Percentiles rank a stretch among this genome's conserved stretches.
Evolutionary conservation across 2,888 invertebrate species (phyloP).

Genomic region (Sinohyriopsis cumingii): DNA sequence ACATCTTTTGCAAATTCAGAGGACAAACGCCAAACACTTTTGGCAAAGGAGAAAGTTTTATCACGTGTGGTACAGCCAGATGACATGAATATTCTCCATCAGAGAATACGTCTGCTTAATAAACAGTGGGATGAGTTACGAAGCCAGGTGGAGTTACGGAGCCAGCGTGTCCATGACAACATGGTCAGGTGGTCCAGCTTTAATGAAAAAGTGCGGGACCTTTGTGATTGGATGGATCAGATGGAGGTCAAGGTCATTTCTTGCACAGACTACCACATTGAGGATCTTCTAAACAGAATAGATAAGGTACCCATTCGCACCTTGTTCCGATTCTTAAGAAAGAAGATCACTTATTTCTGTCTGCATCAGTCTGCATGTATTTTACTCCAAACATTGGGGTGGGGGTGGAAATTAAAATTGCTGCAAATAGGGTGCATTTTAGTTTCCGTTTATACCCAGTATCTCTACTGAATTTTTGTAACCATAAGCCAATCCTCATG

Average conservation of each 20-base stretch:
- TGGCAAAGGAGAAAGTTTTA: conserved; percentile 53
- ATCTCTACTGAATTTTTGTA: too few relatives aligned
- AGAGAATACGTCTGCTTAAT: conserved; percentile 64
- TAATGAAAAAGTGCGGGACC: conserved; percentile 48
- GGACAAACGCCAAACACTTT: conserved; percentile 55
- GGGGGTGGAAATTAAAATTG: too few relatives aligned
- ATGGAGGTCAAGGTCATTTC: conserved; percentile 61
- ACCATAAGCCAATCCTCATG: too few relatives aligned
- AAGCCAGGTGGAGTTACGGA: conserved; percentile 56
- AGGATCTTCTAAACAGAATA: conserved; percentile 64
- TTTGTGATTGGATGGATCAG: conserved; percentile 60
- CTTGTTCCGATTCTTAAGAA: conserved; percentile 3
- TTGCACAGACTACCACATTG: conserved; percentile 63
- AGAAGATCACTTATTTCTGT: too few relatives aligned
- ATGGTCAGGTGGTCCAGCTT: conserved; percentile 61
- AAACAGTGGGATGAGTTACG: conserved; percentile 69
- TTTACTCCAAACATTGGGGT: too few relatives aligned
- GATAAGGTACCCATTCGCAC: conserved; percentile 49
- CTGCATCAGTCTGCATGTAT: too few relatives aligned
- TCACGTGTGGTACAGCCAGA: conserved; percentile 57
- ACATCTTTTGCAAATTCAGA: conserved; percentile 53
- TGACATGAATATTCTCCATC: conserved; percentile 65
- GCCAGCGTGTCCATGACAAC: conserved; percentile 55
- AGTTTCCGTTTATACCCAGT: too few relatives aligned
- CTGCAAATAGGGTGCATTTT: too few relatives aligned